A percentile compares a stretch with the other conserved stretches of the same genome.
Evolutionary conservation across 2,113 vertebrate genomes (phyloP).

Genomic region (Pao palembangensis): DNA sequence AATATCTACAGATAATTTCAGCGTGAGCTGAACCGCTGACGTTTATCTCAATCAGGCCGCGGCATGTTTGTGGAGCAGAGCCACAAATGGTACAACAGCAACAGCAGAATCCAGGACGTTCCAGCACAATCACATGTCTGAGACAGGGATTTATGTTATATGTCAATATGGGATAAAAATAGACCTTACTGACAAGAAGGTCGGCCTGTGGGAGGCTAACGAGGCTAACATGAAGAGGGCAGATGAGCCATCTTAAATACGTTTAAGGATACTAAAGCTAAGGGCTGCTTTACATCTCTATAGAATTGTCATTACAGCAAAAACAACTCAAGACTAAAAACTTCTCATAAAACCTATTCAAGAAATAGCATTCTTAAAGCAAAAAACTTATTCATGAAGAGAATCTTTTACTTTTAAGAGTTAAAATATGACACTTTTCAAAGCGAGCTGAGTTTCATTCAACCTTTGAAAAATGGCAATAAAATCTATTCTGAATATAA

Average conservation of each 20-base stretch:
- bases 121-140: constrained; percentile 47
- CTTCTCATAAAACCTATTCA: too few species aligned
- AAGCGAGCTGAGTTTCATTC: too few species aligned
- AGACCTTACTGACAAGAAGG: constrained; percentile 32
- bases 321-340: too few species aligned
- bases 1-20: background rate
- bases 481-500: too few species aligned
- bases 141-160: constrained; percentile 52
- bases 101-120: constrained; percentile 24
- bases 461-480: too few species aligned
- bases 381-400: too few species aligned
- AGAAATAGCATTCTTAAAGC: too few species aligned
- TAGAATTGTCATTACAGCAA: background rate
- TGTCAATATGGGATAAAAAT: constrained; percentile 52
- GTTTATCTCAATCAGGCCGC: background rate
- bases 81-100: constrained; percentile 6
- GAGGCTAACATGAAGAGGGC: constrained; percentile 29
- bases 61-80: constrained; percentile 1
- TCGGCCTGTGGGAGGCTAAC: constrained; percentile 8
- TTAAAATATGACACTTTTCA: too few species aligned
- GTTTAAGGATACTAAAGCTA: constrained; percentile 9
- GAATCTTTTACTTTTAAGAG: too few species aligned
- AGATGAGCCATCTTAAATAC: constrained; percentile 24
- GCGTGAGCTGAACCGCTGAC: constrained; percentile 3
- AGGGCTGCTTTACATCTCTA: too few species aligned